Evolutionary conservation across 2,797 vertebrate species (phyloP).

Genomic region (Linurgus olivaceus): DNA sequence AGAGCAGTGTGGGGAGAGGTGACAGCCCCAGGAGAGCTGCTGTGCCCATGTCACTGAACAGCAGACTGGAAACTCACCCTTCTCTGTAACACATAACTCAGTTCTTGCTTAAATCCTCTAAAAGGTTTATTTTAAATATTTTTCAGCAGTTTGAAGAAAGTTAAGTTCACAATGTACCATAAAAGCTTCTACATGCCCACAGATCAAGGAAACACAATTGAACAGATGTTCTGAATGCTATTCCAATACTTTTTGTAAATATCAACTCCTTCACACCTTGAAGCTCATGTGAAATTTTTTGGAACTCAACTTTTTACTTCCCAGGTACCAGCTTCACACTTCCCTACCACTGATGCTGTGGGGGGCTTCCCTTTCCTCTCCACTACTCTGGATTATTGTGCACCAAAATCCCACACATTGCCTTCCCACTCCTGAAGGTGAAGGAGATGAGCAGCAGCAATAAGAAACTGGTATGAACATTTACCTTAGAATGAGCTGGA

Average conservation of each 20-base stretch:
- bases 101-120: neutral
- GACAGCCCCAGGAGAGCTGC: neutral
- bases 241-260: neutral
- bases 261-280: neutral
- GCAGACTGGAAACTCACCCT: neutral
- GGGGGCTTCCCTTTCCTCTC: neutral
- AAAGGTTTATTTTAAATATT: neutral
- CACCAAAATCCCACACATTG: neutral
- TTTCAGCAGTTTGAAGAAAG: neutral
- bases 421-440: neutral
- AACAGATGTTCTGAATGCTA: neutral
- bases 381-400: neutral
- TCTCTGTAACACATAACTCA: neutral
- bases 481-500: constrained; percentile 93
- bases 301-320: neutral
- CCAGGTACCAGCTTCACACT: neutral
- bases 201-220: neutral
- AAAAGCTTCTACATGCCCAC: neutral
- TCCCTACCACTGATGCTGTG: fast-evolving
- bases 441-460: neutral
- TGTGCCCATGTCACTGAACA: neutral
- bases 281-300: neutral
- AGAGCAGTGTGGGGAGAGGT: neutral
- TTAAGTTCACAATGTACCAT: neutral
- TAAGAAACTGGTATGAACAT: neutral